Percentiles rank a stretch among this genome's conserved stretches.
These are phyloP conservation scores for Chelonus insularis DNA, from an alignment of 1,140 invertebrate species.

Conservation along the genomic window DNA sequence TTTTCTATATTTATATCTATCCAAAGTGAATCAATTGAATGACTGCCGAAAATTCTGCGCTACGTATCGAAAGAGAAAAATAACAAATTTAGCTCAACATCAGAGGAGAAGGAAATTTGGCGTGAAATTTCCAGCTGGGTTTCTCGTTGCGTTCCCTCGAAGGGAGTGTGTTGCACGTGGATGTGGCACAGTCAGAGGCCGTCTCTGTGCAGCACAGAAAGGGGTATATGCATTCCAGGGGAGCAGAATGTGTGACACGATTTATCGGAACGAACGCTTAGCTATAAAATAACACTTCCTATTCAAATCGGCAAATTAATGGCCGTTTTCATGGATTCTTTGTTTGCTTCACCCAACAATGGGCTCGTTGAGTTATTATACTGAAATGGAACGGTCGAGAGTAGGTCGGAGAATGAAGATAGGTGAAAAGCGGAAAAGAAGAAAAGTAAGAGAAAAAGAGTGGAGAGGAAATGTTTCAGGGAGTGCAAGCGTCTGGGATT, in stretches of 20 bases:
- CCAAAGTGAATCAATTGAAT: too few species aligned
- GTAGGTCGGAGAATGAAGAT: constrained; percentile 3
- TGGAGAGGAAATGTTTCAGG: constrained; percentile 2
- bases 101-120: background rate
- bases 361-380: constrained; percentile 44
- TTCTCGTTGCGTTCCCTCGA: background rate
- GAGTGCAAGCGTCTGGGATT: constrained; percentile 18
- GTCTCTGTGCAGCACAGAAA: background rate
- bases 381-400: constrained; percentile 35
- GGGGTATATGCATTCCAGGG: constrained; percentile 19
- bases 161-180: background rate
- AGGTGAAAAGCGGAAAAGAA: constrained; percentile 11
- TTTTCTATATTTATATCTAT: too few species aligned
- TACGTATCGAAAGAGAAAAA: background rate
- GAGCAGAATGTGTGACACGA: constrained; percentile 29
- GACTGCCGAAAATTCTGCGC: background rate
- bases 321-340: constrained; percentile 51
- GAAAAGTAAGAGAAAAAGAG: constrained; percentile 9
- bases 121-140: background rate
- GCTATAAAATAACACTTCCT: constrained; percentile 54
- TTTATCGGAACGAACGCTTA: constrained; percentile 45
- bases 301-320: constrained; percentile 55
- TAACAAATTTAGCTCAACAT: constrained; percentile 4
- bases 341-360: constrained; percentile 45
- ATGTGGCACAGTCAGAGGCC: background rate